phyloP scores from a whole-genome alignment of 2,888 invertebrate genomes.

The Stenotaenia linearis region DNA sequence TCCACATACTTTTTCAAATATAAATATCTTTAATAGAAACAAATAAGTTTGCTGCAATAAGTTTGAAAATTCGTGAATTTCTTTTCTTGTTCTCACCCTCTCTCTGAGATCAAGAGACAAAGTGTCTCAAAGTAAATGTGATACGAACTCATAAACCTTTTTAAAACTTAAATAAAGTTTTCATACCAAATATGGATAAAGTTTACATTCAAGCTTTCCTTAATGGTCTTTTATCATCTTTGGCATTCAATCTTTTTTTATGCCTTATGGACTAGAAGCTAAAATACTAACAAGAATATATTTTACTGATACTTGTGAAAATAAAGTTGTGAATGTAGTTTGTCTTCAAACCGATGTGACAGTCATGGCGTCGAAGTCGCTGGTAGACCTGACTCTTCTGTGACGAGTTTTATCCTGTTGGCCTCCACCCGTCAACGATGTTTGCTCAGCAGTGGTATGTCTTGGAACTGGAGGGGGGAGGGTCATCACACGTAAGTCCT shows the following conservation, averaged over 20 bases:
- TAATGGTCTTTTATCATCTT: neutral
- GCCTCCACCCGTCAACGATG: neutral
- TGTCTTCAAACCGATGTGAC: constrained; percentile 48
- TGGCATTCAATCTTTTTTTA: neutral
- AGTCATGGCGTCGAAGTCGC: constrained; percentile 62
- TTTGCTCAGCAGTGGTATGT: neutral
- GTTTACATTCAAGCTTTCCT: neutral
- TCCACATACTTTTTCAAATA: neutral
- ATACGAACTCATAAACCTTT: neutral
- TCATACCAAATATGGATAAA: neutral
- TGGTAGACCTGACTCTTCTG: constrained; percentile 65
- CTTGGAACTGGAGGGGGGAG: constrained; percentile 28
- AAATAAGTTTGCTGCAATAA: neutral
- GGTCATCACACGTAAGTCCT: constrained; percentile 36
- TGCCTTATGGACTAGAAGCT: constrained; percentile 1
- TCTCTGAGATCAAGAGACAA: neutral
- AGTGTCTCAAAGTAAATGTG: no score
- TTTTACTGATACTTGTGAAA: neutral
- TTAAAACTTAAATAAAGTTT: neutral
- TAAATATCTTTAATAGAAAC: neutral
- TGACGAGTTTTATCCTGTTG: constrained; percentile 44
- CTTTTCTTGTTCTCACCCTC: neutral
- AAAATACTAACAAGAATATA: neutral
- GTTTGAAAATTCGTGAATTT: neutral
- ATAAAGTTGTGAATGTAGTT: neutral